Conservation (phyloP, 2,797 vertebrate species). For the Manis crassicaudata region DNA sequence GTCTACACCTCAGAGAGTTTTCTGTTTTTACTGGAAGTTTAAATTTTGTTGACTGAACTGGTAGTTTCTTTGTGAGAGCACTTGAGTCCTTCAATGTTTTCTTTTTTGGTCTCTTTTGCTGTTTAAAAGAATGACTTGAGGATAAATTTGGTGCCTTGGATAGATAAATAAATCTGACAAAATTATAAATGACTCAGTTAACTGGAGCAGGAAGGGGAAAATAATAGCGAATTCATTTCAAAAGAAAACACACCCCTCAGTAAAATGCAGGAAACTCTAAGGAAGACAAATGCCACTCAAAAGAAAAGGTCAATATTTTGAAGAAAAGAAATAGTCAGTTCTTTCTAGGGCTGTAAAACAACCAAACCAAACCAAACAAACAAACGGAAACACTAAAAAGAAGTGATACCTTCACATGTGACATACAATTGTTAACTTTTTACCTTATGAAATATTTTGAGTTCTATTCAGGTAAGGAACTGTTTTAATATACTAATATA, state of each 20-base stretch:
- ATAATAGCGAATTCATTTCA: conserved; percentile 68
- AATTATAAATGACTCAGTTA: conserved; percentile 80
- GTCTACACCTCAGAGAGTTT: conserved; percentile 80
- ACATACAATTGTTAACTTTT: neutral
- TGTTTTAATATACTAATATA: neutral
- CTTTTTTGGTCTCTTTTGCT: conserved; percentile 80
- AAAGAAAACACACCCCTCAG: conserved; percentile 56
- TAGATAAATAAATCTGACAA: conserved; percentile 86
- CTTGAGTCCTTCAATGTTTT: conserved; percentile 72
- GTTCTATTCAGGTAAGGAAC: neutral
- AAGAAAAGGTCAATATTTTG: conserved; percentile 63
- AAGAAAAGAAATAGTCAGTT: conserved; percentile 57
- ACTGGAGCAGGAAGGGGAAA: conserved; percentile 75
- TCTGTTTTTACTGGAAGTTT: conserved; percentile 86
- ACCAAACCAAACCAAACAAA: neutral
- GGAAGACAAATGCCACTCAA: conserved; percentile 65
- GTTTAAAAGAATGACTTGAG: conserved; percentile 83
- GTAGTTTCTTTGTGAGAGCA: conserved; percentile 69
- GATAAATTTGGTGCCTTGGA: conserved; percentile 84
- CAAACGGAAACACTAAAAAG: neutral
- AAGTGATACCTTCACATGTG: neutral
- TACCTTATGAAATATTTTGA: neutral
- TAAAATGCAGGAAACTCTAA: conserved; percentile 69
- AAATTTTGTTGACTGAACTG: conserved; percentile 81
- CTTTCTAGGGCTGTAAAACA: neutral